Base-by-base conservation (phyloP, 1,140 invertebrate species). In the Eriosoma lanigerum region DNA sequence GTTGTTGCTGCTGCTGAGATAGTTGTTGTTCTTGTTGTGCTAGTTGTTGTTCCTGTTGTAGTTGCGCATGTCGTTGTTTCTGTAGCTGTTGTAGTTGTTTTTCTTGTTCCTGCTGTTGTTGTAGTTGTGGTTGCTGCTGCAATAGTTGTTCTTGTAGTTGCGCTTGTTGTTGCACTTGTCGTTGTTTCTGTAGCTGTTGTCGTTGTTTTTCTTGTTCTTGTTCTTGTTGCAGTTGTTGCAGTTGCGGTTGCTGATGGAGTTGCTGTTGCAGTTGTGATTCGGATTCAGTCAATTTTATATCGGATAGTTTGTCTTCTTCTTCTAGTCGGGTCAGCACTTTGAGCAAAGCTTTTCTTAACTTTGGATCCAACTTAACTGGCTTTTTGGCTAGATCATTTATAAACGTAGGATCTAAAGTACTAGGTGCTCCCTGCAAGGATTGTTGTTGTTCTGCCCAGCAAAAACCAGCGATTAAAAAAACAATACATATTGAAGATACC, bases 321-420 rank as follows among this genome's bases (percentile, higher is more conserved):
- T 93, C 91, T 48, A 92, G 84, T 82, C 92, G 90, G 60, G 89
- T 90, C 0, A 93, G 86, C 3, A 91, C 91, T 84, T 90, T 90
- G 13, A 93, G 84, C n/a, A 93, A 85, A 1, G 91, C 91, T 85
- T 90, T 90, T 8, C 91, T 86, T 64, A 92, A 87, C 58, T 89
- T 90, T 52, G 91, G 91, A 85, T 92, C 91, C 58, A 93, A 83
- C 73, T 89, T 88, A 0, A 90, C 87, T 6, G 83, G 81, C 13
- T 81, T 68, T 64, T 73, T 81, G 3, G 62, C 72, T 13, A 83
- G 56, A 50, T 81, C 82, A 24, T 83, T 83, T 2, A 83, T 84
- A 3, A 81, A 82, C 19, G 81, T 72, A 10, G 82, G 81, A 17
- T 84, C 83, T 0, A 66, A 26, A 4, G 82, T 19, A 21, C 48